Base-by-base conservation (phyloP, 2,797 vertebrate genomes). In the Enteromius viviparus region DNA sequence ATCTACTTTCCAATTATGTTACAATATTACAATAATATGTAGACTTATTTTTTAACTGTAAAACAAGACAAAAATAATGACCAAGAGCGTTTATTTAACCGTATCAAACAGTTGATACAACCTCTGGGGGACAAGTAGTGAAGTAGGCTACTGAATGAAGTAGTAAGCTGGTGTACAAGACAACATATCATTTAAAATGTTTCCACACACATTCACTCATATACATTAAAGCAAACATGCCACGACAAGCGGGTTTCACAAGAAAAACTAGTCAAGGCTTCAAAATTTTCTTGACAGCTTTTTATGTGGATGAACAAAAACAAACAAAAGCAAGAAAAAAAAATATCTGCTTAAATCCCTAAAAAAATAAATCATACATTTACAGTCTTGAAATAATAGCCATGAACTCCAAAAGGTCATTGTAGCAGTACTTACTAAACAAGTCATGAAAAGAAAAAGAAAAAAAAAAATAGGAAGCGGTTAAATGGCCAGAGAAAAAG, bases 401-500 rank as follows among this genome's bases (percentile, higher is more conserved):
- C 80, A 53, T 49, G 12, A 64, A 53, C 45, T 55, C n/a, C 10
- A 26, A 21, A 66, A 21, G 49, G 23, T 6, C 49, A 66, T 55
- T 47, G 45, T 58, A 37, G 3, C 51, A 71, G 60, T 53, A 66
- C 81, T 76, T 68, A 76, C 34, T 68, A 66, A 82, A 82, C 72
- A 76, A 55, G 72, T 76, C 7, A 76, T 32, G 78, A 78, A 84
- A 69, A 81, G 62, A 53, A 86, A 71, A 53, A 68, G n/a, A n/a
- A 45, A 70, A 42, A 34, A 21, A 64, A 70, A 64, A 12, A 49
- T 40, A 40, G 74, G 74, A 70, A 78, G 72, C 51, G 79, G 45
- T 62, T 53, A 42, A 81, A 74, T 19, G 65, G 65, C 78, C 17
- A 58, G 29, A 62, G 71, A 55, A 77, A 60, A 49, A 49, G 23